Evolutionary conservation across 2,113 vertebrate species (phyloP), one percentile per base, ranked within the genome.

Genomic region (Xenopus laevis): DNA sequence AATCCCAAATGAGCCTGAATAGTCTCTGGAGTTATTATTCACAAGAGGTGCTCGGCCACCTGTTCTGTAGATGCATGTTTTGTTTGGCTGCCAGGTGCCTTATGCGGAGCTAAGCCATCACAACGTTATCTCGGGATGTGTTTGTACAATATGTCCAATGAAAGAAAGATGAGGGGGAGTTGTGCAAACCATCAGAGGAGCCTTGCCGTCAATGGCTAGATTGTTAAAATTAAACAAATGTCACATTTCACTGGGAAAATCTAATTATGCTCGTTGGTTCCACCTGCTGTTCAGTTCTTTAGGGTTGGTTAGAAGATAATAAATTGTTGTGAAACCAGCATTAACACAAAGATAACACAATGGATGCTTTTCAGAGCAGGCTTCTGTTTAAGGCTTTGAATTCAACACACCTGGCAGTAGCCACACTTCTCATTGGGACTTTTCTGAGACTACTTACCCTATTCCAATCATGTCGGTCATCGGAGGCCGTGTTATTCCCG

Each of bases 161-260:
- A 57, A 50, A 23, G 33, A 40, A 40, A 40, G 2, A 40, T 7
- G 33, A 40, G 9, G 59, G 30, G 40, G 47, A 64, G 67, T 61
- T 70, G 60, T 50, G 70, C 66, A 44, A 70, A 45, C 69, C n/a
- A 50, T 23, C 46, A 46, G 23, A 27, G 23, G 23, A 27, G 4
- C 23, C 23, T 27, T 27, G 23, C 68, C 60, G 30, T 47, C 67
- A 18, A 55, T 45, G 20, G 30, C 59, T 77, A 44, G 70, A 70
- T 77, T 77, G 70, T 77, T 70, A 64, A 68, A 45, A 77, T 57
- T 40, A 70, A 57, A 70, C 59, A 69, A 69, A 76, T 68, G 58
- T 46, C 66, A 62, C 8, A 7, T 27, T 69, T 18, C 59, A 59
- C 47, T 55, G 18, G 67, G 58, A 27, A 57, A 75, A 44, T 20